Evolutionary conservation across 2,888 invertebrate genomes (phyloP), one percentile per base, ranked within the genome.

Genomic region (Erannis defoliaria): DNA sequence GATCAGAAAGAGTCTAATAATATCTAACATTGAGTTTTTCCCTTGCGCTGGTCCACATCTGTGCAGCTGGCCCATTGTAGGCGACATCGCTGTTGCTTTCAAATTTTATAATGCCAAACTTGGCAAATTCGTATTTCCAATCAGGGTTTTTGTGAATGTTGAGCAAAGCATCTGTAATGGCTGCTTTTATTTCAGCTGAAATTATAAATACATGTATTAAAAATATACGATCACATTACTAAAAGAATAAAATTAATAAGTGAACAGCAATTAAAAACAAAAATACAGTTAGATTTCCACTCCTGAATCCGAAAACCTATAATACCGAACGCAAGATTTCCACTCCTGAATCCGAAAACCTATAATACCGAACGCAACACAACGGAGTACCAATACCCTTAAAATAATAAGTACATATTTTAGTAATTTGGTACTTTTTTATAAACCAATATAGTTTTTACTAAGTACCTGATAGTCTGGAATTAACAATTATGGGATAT

Each of bases 401-500:
- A n/a, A n/a, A n/a, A n/a, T n/a, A n/a, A n/a, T n/a, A n/a, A n/a
- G n/a, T n/a, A n/a, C n/a, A n/a, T n/a, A n/a, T n/a, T n/a, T n/a
- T n/a, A n/a, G n/a, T n/a, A n/a, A n/a, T n/a, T n/a, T n/a, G n/a
- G n/a, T n/a, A n/a, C n/a, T n/a, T n/a, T n/a, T n/a, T n/a, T n/a
- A n/a, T n/a, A n/a, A n/a, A n/a, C n/a, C n/a, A n/a, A n/a, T n/a
- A n/a, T n/a, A n/a, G n/a, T n/a, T n/a, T n/a, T n/a, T n/a, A n/a
- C n/a, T 16, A 14, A 33, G n/a, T 45, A 96, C 96, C 94, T 81
- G 94, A 72, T 57, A 96, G 76, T 62, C 91, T 91, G 18, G 90
- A 81, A 75, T 95, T 95, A 57, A 94, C 89, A 48, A 96, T 93
- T 42, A 96, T 89, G 1, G 95, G 95, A 73, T 96, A 95, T 0